These are phyloP conservation scores for Balaeniceps rex DNA, from an alignment of 2,113 vertebrate species.

Conservation along the genomic window DNA sequence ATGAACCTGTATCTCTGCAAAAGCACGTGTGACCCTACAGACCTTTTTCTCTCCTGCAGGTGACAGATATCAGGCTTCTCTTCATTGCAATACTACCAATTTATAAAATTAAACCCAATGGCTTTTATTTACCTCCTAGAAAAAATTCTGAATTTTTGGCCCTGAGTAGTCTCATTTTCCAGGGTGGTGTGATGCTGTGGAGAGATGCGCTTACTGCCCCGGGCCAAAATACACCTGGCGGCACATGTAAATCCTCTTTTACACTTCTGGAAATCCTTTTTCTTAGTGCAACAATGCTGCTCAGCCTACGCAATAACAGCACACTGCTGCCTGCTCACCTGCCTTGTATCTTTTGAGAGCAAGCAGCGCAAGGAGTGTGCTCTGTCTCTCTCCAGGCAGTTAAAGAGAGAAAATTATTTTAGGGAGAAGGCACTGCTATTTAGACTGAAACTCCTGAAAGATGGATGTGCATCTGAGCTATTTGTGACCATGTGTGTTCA, in stretches of 20 bases:
- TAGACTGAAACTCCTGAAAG: neutral
- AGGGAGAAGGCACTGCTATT: neutral
- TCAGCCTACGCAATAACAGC: neutral
- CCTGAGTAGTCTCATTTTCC: neutral
- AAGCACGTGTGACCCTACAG: neutral
- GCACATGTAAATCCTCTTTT: neutral
- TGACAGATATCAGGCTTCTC: neutral
- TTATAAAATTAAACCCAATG: neutral
- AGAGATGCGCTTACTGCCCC: neutral
- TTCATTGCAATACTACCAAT: neutral
- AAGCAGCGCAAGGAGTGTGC: accelerated
- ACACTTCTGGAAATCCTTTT: neutral
- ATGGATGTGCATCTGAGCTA: neutral
- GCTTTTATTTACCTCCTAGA: neutral
- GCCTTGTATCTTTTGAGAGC: accelerated
- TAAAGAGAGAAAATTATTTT: neutral
- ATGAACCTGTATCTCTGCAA: neutral
- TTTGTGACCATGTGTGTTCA: neutral
- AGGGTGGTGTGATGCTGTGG: accelerated
- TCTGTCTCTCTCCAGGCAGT: neutral
- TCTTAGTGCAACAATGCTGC: neutral
- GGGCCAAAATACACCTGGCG: neutral
- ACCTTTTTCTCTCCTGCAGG: neutral
- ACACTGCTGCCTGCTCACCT: accelerated
- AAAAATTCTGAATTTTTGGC: neutral